Percentiles rank a stretch among this genome's conserved stretches.
These are phyloP conservation scores for Bombus confusus DNA, from an alignment of 1,140 invertebrate species.

Conservation along the genomic window DNA sequence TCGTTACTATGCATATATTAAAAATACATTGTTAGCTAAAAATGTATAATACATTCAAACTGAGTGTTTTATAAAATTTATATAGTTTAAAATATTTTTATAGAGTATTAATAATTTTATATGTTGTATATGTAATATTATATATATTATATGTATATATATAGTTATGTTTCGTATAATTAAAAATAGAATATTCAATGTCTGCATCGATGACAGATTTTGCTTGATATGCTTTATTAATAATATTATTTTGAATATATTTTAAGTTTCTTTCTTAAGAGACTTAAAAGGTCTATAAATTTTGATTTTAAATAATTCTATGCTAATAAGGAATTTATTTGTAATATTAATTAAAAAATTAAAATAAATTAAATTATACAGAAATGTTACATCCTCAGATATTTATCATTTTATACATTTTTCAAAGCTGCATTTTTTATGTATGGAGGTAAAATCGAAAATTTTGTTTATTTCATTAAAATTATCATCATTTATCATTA, in stretches of 20 bases:
- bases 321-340: background rate
- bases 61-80: no score
- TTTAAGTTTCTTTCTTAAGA: background rate
- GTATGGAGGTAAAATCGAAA: background rate
- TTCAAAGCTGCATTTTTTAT: background rate
- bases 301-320: background rate
- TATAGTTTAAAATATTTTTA: background rate
- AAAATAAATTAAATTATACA: background rate
- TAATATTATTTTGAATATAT: background rate
- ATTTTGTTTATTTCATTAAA: conserved; percentile 48
- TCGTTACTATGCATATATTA: conserved; percentile 62
- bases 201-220: conserved; percentile 43
- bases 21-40: conserved; percentile 31
- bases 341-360: background rate
- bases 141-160: background rate
- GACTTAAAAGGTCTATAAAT: background rate
- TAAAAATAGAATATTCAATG: conserved; percentile 2
- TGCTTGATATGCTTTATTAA: background rate
- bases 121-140: background rate
- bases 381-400: background rate
- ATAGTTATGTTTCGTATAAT: background rate
- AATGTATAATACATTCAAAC: background rate
- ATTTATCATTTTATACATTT: background rate
- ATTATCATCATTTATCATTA: conserved; percentile 27
- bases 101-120: background rate